A percentile compares a stretch with the other conserved stretches of the same genome.
Conservation (phyloP, 2,888 invertebrate species). For the Lochmaea crataegi region DNA sequence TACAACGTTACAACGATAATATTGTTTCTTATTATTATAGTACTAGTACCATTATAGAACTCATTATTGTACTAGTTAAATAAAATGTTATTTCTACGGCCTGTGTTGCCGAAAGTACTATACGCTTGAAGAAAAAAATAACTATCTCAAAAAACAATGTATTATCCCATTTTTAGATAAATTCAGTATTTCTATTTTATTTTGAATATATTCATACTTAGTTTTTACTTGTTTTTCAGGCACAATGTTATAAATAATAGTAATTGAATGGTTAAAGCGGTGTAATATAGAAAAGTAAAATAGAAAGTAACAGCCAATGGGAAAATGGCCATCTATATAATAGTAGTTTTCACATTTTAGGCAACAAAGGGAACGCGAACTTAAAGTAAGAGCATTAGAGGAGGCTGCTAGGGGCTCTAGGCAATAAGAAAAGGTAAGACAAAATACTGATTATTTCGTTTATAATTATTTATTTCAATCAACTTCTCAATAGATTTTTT, state of each 20-base stretch:
- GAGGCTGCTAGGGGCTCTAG: slow-evolving; percentile 83
- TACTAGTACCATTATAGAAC: no score
- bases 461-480: no score
- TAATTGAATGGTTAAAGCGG: slow-evolving; percentile 12
- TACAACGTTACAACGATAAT: no score
- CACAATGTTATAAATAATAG: slow-evolving; percentile 21
- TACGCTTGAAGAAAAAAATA: no score
- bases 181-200: no score
- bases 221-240: slow-evolving; percentile 10
- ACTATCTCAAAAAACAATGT: no score
- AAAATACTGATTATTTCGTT: slow-evolving; percentile 14
- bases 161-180: no score
- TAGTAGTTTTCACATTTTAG: slow-evolving; percentile 57
- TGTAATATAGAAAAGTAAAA: slow-evolving; percentile 13
- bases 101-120: no score
- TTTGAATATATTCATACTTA: neutral
- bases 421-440: slow-evolving; percentile 47
- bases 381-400: slow-evolving; percentile 87
- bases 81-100: no score
- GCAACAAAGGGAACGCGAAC: slow-evolving; percentile 86
- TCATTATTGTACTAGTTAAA: no score
- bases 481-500: no score
- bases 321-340: slow-evolving; percentile 49
- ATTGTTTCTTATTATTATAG: no score
- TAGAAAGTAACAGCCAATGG: slow-evolving; percentile 11